phyloP scores from a whole-genome alignment of 1,140 invertebrate species.

The Dufourea novaeangliae region DNA sequence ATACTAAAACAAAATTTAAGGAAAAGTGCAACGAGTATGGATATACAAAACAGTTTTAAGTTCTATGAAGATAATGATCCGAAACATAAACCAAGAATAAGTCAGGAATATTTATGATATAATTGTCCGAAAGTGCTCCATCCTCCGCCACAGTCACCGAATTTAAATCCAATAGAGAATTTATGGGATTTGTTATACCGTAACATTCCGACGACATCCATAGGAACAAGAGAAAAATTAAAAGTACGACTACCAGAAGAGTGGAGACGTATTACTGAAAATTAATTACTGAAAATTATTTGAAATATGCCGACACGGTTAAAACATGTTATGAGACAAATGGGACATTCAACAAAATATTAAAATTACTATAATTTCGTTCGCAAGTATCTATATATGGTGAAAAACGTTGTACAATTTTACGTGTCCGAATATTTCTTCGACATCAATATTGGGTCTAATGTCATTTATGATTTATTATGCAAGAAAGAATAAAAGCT shows the following conservation, averaged over 20 bases:
- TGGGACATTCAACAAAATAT: no score
- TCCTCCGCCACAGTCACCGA: neutral
- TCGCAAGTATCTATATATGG: no score
- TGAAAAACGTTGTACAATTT: no score
- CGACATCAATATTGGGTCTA: no score
- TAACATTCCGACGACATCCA: neutral
- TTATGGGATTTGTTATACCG: neutral
- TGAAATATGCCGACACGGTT: no score
- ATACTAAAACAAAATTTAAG: neutral
- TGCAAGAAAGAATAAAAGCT: no score
- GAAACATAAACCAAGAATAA: neutral
- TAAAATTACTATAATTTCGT: no score
- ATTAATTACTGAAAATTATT: neutral
- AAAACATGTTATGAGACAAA: no score
- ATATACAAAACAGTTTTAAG: neutral
- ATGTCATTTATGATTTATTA: no score
- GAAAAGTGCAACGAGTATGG: slow-evolving; percentile 1
- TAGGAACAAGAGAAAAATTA: neutral
- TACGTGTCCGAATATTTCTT: no score
- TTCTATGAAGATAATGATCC: neutral
- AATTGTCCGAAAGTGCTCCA: neutral
- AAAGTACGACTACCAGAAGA: neutral
- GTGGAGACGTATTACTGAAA: neutral
- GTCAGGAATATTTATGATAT: neutral
- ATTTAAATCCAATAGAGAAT: slow-evolving; percentile 7